A percentile compares a stretch with the other conserved stretches of the same genome.
Conservation (phyloP, 1,140 invertebrate genomes). For the Aplysia californica region DNA sequence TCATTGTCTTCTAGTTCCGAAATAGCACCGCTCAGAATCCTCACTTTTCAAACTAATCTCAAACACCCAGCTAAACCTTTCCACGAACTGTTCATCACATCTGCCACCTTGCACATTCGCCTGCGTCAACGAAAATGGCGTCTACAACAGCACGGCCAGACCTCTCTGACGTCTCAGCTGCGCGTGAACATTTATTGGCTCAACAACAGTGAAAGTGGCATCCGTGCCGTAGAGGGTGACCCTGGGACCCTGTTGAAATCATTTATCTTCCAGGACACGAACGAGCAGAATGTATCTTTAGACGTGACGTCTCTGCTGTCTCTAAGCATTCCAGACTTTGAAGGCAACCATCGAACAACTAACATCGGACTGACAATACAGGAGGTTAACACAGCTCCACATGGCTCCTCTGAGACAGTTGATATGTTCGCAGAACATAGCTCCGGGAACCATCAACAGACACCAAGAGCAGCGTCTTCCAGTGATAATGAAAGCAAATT, state of each 20-base stretch:
- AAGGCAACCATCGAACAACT: no score
- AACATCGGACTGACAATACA: no score
- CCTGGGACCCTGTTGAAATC: not conserved
- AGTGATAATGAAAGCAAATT: no score
- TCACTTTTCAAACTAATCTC: constrained; percentile 1
- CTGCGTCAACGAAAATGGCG: not conserved
- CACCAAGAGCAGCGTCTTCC: no score
- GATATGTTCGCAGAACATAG: no score
- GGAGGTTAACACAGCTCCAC: no score
- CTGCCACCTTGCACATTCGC: constrained; percentile 1
- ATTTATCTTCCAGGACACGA: not conserved
- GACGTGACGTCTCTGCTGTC: not conserved
- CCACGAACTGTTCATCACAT: constrained; percentile 1
- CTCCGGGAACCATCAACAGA: no score
- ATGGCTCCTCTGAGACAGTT: no score
- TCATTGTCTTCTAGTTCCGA: no score
- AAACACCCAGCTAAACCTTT: not conserved
- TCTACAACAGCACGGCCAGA: not conserved
- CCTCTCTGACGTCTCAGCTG: no score
- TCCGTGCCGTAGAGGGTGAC: not conserved
- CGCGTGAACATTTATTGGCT: not conserved
- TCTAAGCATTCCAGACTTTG: no score
- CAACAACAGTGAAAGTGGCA: not conserved
- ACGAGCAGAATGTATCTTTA: not conserved
- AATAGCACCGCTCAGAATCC: not conserved